Evolutionary conservation across 2,797 vertebrate genomes (phyloP).

Genomic region (Lateolabrax maculatus): DNA sequence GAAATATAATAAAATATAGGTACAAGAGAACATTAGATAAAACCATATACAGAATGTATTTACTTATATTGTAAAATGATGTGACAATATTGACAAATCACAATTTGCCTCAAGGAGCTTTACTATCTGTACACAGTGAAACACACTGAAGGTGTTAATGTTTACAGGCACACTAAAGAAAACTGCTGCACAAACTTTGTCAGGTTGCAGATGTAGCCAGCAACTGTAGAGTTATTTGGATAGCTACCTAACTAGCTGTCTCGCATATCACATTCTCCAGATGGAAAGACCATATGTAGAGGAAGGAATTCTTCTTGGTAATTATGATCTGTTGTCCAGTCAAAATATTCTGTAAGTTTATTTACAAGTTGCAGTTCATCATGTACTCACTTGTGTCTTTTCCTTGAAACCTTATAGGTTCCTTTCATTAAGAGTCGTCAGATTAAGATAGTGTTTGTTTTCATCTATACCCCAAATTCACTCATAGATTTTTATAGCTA

Average conservation of each 20-base stretch:
- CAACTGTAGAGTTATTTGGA: slow-evolving; percentile 23
- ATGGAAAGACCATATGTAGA: slow-evolving; percentile 62
- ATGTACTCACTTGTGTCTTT: background rate
- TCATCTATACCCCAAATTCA: background rate
- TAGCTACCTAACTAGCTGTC: slow-evolving; percentile 53
- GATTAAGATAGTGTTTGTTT: slow-evolving; percentile 3
- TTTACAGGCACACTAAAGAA: background rate
- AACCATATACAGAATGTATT: background rate
- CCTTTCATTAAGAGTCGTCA: background rate
- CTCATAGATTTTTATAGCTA: slow-evolving; percentile 13
- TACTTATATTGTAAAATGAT: background rate
- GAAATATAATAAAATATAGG: background rate
- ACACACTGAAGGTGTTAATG: background rate
- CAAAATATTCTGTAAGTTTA: slow-evolving; percentile 15
- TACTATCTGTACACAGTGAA: too few species aligned
- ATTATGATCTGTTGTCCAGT: slow-evolving; percentile 38
- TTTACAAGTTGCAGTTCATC: background rate
- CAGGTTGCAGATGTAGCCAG: slow-evolving; percentile 36
- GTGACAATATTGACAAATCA: background rate
- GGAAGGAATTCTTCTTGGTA: slow-evolving; percentile 39
- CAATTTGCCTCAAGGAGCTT: too few species aligned
- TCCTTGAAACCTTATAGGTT: background rate
- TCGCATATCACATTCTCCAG: slow-evolving; percentile 48
- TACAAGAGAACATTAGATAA: background rate
- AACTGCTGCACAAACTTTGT: slow-evolving; percentile 13